Evolutionary conservation across 2,113 vertebrate genomes (phyloP).

Genomic region (Taxidea taxus): DNA sequence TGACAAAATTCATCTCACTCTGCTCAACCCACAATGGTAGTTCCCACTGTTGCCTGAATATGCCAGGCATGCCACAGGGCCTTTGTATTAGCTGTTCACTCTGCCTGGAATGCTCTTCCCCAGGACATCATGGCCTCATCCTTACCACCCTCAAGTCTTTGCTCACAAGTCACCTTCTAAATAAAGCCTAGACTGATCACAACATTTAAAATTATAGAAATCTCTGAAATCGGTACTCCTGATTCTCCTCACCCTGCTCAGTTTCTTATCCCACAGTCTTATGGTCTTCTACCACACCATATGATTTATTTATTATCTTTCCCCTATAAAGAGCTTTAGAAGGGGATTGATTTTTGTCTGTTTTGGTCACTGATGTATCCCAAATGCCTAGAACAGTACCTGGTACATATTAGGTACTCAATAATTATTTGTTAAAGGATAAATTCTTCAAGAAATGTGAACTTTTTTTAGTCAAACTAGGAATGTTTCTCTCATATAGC

Average conservation of each 20-base stretch:
- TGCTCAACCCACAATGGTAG: not conserved
- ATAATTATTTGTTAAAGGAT: not conserved
- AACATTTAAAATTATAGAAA: not conserved
- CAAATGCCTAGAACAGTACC: not conserved
- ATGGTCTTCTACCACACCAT: not conserved
- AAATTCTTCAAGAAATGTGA: slow-evolving; percentile 13
- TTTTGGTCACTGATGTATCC: not conserved
- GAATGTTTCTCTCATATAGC: not conserved
- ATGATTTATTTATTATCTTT: not conserved
- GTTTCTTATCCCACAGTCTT: not conserved
- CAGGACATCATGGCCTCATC: not conserved
- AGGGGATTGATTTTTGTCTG: not conserved
- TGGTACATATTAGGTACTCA: not conserved
- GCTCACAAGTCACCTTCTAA: not conserved
- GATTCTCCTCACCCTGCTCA: no score
- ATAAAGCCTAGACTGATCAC: not conserved
- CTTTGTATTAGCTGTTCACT: not conserved
- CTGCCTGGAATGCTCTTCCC: not conserved
- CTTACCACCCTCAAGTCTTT: not conserved
- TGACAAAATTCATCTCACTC: not conserved
- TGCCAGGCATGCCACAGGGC: not conserved
- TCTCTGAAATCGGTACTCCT: not conserved
- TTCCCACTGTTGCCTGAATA: not conserved
- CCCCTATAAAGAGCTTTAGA: not conserved
- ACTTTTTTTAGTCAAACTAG: not conserved